phyloP scores from a whole-genome alignment of 2,888 invertebrate genomes.

The Ectemnius lituratus region DNA sequence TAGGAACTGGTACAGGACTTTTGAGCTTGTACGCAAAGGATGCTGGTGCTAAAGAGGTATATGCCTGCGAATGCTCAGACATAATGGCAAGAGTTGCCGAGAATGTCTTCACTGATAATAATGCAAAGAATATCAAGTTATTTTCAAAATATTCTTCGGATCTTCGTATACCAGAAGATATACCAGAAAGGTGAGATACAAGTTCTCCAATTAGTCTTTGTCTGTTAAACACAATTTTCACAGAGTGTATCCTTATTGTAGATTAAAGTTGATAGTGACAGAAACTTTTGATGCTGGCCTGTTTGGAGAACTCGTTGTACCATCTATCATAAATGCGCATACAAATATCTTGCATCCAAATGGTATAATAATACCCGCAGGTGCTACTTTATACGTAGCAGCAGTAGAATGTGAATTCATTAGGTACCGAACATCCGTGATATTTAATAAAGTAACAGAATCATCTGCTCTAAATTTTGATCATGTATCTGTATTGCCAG shows the following conservation, averaged over 20 bases:
- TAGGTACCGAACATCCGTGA: conserved; percentile 58
- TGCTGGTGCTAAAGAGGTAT: conserved; percentile 80
- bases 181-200: conserved; percentile 78
- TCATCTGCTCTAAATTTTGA: conserved; percentile 65
- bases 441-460: conserved; percentile 47
- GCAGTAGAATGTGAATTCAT: conserved; percentile 80
- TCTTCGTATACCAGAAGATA: conserved; percentile 79
- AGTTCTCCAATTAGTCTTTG: neutral
- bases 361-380: conserved; percentile 81
- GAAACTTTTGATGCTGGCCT: conserved; percentile 90
- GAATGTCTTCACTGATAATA: conserved; percentile 80
- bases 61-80: conserved; percentile 85
- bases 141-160: conserved; percentile 82
- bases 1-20: conserved; percentile 89
- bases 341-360: conserved; percentile 79
- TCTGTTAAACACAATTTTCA: neutral
- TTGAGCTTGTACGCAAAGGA: conserved; percentile 84
- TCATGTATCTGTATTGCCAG: conserved; percentile 71
- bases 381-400: conserved; percentile 83
- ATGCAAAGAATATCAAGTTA: conserved; percentile 78
- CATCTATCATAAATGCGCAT: conserved; percentile 85
- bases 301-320: conserved; percentile 87
- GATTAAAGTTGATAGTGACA: conserved; percentile 83
- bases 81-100: conserved; percentile 82
- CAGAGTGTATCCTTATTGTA: conserved; percentile 38